Evolutionary conservation across 2,113 vertebrate genomes (phyloP).

Genomic region (Hyla sarda): DNA sequence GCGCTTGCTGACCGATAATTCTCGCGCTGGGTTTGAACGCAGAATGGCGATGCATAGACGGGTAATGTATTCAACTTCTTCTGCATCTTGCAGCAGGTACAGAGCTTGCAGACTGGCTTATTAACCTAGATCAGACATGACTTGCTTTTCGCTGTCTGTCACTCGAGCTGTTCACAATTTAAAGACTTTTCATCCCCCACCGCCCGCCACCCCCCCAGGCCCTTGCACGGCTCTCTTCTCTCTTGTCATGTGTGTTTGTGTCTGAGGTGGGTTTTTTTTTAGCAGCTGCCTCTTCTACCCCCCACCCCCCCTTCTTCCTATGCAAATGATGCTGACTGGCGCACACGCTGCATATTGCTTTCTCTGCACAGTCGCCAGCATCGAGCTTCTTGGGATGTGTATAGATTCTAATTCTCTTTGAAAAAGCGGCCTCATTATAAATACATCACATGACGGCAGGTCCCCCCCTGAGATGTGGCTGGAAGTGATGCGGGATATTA

Average conservation of each 20-base stretch:
- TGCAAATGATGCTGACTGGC: slow-evolving; percentile 32
- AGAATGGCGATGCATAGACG: background rate
- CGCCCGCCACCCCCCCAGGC: background rate
- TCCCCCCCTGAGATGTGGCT: background rate
- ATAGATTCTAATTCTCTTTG: slow-evolving; percentile 29
- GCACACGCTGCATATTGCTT: slow-evolving; percentile 6
- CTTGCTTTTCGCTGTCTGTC: slow-evolving; percentile 44
- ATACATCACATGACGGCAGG: slow-evolving; percentile 16
- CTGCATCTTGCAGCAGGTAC: slow-evolving; percentile 27
- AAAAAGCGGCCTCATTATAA: slow-evolving; percentile 1
- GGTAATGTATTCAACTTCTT: background rate
- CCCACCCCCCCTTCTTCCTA: slow-evolving; percentile 16
- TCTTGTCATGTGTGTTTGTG: slow-evolving; percentile 43
- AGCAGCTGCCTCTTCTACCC: too few species aligned
- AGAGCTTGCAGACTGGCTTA: slow-evolving; percentile 23
- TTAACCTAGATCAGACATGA: slow-evolving; percentile 44
- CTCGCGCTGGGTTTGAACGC: background rate
- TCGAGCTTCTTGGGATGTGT: background rate
- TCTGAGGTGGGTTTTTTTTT: background rate
- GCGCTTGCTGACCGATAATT: background rate
- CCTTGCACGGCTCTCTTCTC: slow-evolving; percentile 12
- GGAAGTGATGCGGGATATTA: background rate
- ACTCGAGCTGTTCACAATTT: slow-evolving; percentile 48
- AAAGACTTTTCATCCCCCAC: slow-evolving; percentile 42
- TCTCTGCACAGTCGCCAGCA: too few species aligned